A percentile compares a stretch with the other conserved stretches of the same genome.
These are phyloP conservation scores for Psittacula cyanocephala DNA, from an alignment of 2,113 vertebrate species.

Conservation along the genomic window DNA sequence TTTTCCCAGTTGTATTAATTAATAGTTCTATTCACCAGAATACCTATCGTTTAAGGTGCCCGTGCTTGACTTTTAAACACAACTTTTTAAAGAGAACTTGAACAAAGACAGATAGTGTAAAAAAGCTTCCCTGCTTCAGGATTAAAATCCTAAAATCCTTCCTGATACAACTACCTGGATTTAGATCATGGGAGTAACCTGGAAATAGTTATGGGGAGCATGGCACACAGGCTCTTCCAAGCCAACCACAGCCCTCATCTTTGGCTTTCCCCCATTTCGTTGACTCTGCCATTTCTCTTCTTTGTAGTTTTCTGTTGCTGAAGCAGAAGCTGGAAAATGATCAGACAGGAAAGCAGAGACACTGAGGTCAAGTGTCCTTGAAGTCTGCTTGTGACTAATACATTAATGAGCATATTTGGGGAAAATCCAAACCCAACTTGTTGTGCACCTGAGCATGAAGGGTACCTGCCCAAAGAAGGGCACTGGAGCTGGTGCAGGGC, in stretches of 20 bases:
- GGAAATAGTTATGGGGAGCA: not conserved
- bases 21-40: not conserved
- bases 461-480: not conserved
- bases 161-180: not conserved
- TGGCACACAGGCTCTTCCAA: not conserved
- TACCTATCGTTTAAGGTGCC: not conserved
- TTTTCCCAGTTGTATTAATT: slow-evolving; percentile 55
- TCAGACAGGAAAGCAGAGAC: slow-evolving; percentile 57
- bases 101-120: not conserved
- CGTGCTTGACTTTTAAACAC: not conserved
- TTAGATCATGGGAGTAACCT: slow-evolving; percentile 6
- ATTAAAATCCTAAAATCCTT: not conserved
- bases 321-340: slow-evolving; percentile 67
- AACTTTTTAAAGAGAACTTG: not conserved
- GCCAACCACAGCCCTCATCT: slow-evolving; percentile 5
- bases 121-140: not conserved
- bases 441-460: slow-evolving; percentile 47
- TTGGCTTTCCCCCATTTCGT: slow-evolving; percentile 29
- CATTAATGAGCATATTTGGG: slow-evolving; percentile 53
- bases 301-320: slow-evolving; percentile 57
- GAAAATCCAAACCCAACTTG: slow-evolving; percentile 49
- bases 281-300: slow-evolving; percentile 49
- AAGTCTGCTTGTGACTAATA: slow-evolving; percentile 65
- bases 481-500: not conserved
- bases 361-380: slow-evolving; percentile 65